Base-by-base conservation (phyloP, 2,888 invertebrate genomes). In the Halocaridina rubra region DNA sequence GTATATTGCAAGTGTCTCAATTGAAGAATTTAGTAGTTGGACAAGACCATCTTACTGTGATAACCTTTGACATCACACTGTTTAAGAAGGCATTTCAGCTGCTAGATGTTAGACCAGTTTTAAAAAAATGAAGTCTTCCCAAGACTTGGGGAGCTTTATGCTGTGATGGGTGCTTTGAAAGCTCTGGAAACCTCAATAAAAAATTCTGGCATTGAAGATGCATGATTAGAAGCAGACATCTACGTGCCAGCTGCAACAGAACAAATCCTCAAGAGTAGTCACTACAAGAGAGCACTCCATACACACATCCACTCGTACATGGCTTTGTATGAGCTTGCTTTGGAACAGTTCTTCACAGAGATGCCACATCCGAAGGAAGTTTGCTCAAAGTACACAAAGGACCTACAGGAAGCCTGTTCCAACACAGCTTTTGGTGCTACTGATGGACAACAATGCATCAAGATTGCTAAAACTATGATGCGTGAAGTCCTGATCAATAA, bases 131-230 rank as follows among this genome's bases (percentile, higher is more conserved):
- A 13, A 77, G 76, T 81, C 39, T 13, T 80, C 57, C 53, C 80
- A 3, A 7, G 75, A 78, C 81, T 81, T 2, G 75, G 76, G 19
- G 72, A 72, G 13, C 13, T 72, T 30, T 78, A 81, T 78, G 69
- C 19, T 75, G 80, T 80, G 8, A 80, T 80, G 74, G 80, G 19
- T 30, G 74, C 80, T n/a, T 46, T 78, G 0, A 3, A 33, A 16
- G 76, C 80, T 39, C 72, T 80, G n/a, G 75, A 24, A 5, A 29
- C 84, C 71, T 85, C 75, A 3, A 74, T 85, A 30, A 84, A 85
- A 61, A 85, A 85, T 53, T 85, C 39, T n/a, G 75, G 61, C 19
- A 85, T 76, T 16, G 53, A 85, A 30, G 59, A 84, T 84, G 74
- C 84, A 22, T 84, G 84, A 82, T 39, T 84, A 71, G 72, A 71